Base-by-base conservation (phyloP, 1,140 invertebrate genomes). In the Euglossa dilemma region DNA sequence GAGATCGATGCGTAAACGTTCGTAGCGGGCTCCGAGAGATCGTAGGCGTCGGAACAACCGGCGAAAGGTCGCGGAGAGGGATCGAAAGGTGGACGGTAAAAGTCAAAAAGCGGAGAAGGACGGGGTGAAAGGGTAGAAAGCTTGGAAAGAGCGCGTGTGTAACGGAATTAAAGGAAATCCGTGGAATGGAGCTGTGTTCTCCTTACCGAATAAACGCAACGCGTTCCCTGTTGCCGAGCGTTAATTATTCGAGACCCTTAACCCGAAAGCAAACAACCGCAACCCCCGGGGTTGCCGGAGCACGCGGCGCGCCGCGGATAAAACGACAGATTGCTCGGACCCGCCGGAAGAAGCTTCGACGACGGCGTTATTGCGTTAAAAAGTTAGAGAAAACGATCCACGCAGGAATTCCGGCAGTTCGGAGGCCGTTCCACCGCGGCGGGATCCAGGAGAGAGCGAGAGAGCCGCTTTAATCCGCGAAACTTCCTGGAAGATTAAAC, bases 401-500 rank as follows among this genome's bases (percentile, higher is more conserved):
- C 45, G 59, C 23, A 66, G 25, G 52, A 75, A 76, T 80, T 73
- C 45, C 12, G 36, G 16, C 61, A 2, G 50, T 69, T 67, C 7
- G 36, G 43, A 50, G 54, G 18, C 16, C 36, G 47, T n/a, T 78
- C 11, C 69, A 18, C 80, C 52, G 50, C 28, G 28, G 36, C 23
- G 12, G 23, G 7, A 69, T 36, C 50, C 8, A 12, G n/a, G 25
- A 57, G 11, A 18, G 20, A 54, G 64, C 12, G 67, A 45, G 57
- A 71, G 61, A 47, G 84, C n/a, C 79, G 64, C 70, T 76, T 82
- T 82, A 77, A 83, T 77, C 73, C 73, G 64, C 64, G 74, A 77
- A 69, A 77, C 80, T 83, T 83, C 28, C 74, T 57, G 73, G 54
- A 83, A 83, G 73, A 83, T 83, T 83, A 83, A 83, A 77, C 73